A percentile compares a stretch with the other conserved stretches of the same genome.
Evolutionary conservation across 1,140 invertebrate genomes (phyloP).

Genomic region (Megalonaias nervosa): DNA sequence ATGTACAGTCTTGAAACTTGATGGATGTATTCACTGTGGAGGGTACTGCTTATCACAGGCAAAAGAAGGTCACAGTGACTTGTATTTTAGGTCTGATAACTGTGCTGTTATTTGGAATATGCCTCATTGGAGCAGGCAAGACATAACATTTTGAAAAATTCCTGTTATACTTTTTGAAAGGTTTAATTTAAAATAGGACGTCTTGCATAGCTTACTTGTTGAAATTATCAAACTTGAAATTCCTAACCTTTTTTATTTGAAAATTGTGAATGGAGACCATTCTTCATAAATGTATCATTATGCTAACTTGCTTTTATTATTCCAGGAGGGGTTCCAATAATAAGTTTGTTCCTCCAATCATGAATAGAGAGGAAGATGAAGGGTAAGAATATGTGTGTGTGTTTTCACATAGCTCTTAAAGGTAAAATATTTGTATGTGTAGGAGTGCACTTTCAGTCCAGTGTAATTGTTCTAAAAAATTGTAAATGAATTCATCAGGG

Average conservation of each 20-base stretch:
- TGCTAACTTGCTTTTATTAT: conserved; percentile 12
- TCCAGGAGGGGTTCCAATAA: conserved; percentile 63
- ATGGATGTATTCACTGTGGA: too few species aligned
- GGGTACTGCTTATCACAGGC: too few species aligned
- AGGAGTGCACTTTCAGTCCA: not conserved
- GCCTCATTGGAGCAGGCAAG: too few species aligned
- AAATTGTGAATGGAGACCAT: not conserved
- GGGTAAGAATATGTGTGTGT: conserved; percentile 21
- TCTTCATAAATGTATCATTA: not conserved
- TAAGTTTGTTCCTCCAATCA: conserved; percentile 65
- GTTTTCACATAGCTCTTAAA: not conserved
- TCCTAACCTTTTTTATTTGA: not conserved
- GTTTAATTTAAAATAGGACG: not conserved
- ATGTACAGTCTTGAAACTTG: too few species aligned
- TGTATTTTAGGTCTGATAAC: too few species aligned
- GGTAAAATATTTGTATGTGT: not conserved
- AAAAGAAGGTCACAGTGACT: too few species aligned
- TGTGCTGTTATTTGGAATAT: too few species aligned
- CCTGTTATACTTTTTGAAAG: not conserved
- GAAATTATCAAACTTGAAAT: not conserved
- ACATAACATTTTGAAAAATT: not conserved
- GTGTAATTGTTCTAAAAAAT: not conserved
- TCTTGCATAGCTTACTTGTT: not conserved
- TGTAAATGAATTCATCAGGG: not conserved
- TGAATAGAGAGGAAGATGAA: conserved; percentile 51